Percentiles rank a stretch among this genome's conserved stretches.
Conservation (phyloP, 2,888 invertebrate genomes). For the Gryllus longicercus region DNA sequence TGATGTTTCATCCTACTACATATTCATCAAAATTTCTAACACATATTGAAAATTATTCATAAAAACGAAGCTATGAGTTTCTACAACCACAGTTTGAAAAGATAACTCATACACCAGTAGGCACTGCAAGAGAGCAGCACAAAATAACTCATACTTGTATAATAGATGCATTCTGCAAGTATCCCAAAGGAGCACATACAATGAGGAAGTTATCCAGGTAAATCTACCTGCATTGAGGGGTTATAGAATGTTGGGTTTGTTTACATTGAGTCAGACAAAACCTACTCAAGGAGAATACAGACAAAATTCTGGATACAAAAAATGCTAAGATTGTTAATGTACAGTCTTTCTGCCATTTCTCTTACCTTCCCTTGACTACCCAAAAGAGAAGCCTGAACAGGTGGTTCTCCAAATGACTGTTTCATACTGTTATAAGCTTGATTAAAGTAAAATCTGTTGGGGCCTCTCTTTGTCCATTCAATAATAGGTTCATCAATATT, state of each 20-base stretch:
- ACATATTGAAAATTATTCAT: no score
- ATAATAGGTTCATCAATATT: constrained; percentile 54
- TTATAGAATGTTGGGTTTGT: background rate
- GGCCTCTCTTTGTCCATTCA: constrained; percentile 62
- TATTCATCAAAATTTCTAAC: no score
- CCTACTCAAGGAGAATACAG: background rate
- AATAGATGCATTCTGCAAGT: no score
- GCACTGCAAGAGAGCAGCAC: no score
- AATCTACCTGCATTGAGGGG: no score
- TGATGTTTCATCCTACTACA: no score
- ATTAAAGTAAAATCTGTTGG: constrained; percentile 70
- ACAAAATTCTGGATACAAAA: background rate
- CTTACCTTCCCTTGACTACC: constrained; percentile 56
- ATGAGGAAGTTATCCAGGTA: no score
- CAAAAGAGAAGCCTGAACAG: constrained; percentile 56
- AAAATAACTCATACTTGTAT: no score
- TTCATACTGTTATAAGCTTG: constrained; percentile 60
- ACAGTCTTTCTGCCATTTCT: background rate
- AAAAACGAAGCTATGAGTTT: no score
- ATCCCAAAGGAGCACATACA: no score
- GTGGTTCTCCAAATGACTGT: constrained; percentile 59
- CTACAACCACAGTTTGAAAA: no score
- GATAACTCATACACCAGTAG: no score
- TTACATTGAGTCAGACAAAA: background rate
- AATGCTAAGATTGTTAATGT: background rate